Base-by-base conservation (phyloP, 2,888 invertebrate genomes). In the Ypsolopha sequella region DNA sequence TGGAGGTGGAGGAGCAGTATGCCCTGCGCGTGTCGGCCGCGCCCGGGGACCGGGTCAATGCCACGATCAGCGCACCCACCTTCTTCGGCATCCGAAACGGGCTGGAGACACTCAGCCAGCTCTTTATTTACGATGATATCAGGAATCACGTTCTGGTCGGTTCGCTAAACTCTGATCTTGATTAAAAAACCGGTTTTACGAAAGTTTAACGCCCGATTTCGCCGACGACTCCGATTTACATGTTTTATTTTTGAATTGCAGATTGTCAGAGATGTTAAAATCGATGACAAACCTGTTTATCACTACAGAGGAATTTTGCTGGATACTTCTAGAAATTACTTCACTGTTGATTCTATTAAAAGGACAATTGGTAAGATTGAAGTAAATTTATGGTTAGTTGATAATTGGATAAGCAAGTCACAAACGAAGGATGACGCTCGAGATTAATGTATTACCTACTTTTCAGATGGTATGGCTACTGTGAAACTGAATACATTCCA, bases 401-500 rank as follows among this genome's bases (percentile, higher is more conserved):
- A 34, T 46, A 39, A 3, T 7, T n/a, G n/a, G n/a, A 34, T 24
- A 24, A 24, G 24, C 24, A 24, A 24, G 24, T 24, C 24, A 24
- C 4, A 24, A 24, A 3, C 24, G 24, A 24, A 24, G 4, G 24
- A 4, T 24, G 24, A 24, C 2, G 24, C 4, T 13, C 7, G 8
- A 51, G 13, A 48, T 14, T 51, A 41, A 49, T 35, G 13, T 2
- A 3, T 9, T 2, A 11, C 9, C n/a, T n/a, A 38, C 0, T 52
- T 57, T 63, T 2, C 60, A 90, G 96, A 96, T 64, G 96, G 90
- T 0, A 97, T 98, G 96, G 92, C 94, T 0, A 90, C 92, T 68
- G 94, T 94, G 35, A 98, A 98, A 73, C 69, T 98, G 62, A 98
- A 98, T 70, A 93, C 95, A 0, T 94, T 98, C 82, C 98, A 98